Conservation (phyloP, 1,140 invertebrate species). For the Drosophila malerkotliana region DNA sequence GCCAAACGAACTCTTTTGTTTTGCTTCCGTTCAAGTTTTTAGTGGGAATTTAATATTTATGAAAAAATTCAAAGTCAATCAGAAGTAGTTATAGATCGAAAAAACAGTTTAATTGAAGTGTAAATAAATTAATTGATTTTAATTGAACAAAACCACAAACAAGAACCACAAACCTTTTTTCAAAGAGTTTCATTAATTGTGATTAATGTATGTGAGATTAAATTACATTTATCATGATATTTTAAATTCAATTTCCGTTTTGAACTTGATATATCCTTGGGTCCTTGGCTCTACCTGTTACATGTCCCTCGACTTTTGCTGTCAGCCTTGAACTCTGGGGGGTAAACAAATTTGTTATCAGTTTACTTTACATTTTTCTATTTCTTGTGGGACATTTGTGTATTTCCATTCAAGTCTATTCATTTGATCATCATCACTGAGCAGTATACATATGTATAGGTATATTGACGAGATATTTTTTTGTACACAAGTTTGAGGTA, state of each 20-base stretch:
- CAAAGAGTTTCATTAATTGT: neutral
- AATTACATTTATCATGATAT: neutral
- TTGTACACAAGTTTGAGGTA: slow-evolving; percentile 19
- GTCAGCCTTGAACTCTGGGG: slow-evolving; percentile 30
- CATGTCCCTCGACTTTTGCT: slow-evolving; percentile 8
- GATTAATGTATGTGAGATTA: neutral
- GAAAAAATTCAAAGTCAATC: neutral
- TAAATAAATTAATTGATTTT: neutral
- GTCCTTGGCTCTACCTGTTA: slow-evolving; percentile 14
- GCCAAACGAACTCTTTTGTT: slow-evolving; percentile 16
- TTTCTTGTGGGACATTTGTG: slow-evolving; percentile 14
- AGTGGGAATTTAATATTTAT: neutral
- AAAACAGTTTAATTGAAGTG: neutral
- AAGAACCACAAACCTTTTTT: neutral
- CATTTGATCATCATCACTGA: slow-evolving; percentile 16
- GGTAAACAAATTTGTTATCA: slow-evolving; percentile 50
- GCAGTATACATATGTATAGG: neutral
- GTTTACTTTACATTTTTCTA: slow-evolving; percentile 32
- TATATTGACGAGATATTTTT: neutral
- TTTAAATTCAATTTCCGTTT: slow-evolving; percentile 5
- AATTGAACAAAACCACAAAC: neutral
- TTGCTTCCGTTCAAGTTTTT: slow-evolving; percentile 13
- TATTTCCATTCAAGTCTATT: slow-evolving; percentile 34
- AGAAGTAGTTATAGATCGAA: neutral
- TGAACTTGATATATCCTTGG: slow-evolving; percentile 11